Evolutionary conservation across 2,113 vertebrate species (phyloP), one percentile per base, ranked within the genome.

Genomic region (Craseonycteris thonglongyai): DNA sequence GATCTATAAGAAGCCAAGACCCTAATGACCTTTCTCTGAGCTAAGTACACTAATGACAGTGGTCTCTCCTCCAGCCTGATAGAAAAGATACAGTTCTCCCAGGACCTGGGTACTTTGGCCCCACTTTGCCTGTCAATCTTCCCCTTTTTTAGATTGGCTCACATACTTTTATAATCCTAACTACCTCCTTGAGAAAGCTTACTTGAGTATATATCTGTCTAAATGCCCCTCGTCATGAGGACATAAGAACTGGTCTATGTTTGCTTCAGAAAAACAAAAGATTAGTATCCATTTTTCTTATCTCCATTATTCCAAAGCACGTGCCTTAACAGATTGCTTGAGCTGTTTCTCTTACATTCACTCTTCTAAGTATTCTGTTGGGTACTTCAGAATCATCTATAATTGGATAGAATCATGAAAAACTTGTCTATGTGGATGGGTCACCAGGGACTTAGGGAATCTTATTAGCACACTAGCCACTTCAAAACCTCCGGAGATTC

Each of bases 241-340:
- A 21, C 18, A 42, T 75, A 24, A 86, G 79, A 71, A 80, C 19
- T 47, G 35, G 45, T 78, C 38, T 76, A 28, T 45, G 21, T 61
- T 95, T 83, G 38, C 22, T 47, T 74, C 30, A 94, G n/a, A 90
- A 96, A 84, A 40, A 15, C 8, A 68, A 92, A 80, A 74, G 49
- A 47, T 61, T 30, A 42, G 38, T 79, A 18, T 22, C 22, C 9
- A 28, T 49, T 61, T 72, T 72, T 35, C 13, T 88, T 18, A 74
- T n/a, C 24, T 65, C 51, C 6, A 8, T 79, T 90, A 71, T 45
- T 58, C 33, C 15, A 83, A 59, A 65, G 18, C 38, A 26, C 15
- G 84, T 6, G 49, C 10, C 33, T 90, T 81, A 51, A 30, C 33
- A 86, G 28, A 6, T 22, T 42, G 30, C 45, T 22, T 75, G 51